Conservation (phyloP, 1,140 invertebrate genomes). For the Drosophila carrolli region DNA sequence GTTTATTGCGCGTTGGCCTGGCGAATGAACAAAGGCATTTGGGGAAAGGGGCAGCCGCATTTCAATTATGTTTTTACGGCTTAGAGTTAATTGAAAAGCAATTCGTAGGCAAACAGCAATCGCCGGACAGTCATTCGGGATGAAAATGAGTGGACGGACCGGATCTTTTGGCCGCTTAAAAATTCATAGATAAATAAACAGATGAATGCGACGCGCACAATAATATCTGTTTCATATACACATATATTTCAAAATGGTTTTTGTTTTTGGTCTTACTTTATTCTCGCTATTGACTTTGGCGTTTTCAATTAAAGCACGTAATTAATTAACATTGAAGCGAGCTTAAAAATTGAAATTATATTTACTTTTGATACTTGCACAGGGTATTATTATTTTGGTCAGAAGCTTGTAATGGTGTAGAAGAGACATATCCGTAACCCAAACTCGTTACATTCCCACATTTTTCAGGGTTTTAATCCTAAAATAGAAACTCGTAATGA, state of each 20-base stretch:
- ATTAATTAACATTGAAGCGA: constrained; percentile 72
- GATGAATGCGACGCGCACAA: constrained; percentile 17
- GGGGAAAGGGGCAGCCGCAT: constrained; percentile 24
- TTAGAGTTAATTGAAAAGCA: constrained; percentile 79
- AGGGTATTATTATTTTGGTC: too few species aligned
- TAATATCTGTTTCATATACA: constrained; percentile 5
- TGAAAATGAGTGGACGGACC: constrained; percentile 12
- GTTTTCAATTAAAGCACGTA: constrained; percentile 81
- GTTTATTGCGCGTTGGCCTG: constrained; percentile 13
- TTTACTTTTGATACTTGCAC: constrained; percentile 73
- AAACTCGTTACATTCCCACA: too few species aligned
- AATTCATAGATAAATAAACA: constrained; percentile 72
- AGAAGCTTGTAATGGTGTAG: too few species aligned
- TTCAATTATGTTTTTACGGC: constrained; percentile 64
- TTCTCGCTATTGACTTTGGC: constrained; percentile 70
- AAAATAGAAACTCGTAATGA: too few species aligned
- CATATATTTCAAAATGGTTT: constrained; percentile 24
- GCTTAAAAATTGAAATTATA: constrained; percentile 71
- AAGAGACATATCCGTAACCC: too few species aligned
- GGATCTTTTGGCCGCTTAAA: constrained; percentile 54
- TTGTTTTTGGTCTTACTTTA: constrained; percentile 34
- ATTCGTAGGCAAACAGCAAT: constrained; percentile 70
- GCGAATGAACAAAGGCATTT: neutral
- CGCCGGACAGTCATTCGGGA: constrained; percentile 7
- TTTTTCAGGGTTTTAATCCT: too few species aligned